phyloP scores from a whole-genome alignment of 2,888 invertebrate genomes.

The Euplagia quadripunctaria region DNA sequence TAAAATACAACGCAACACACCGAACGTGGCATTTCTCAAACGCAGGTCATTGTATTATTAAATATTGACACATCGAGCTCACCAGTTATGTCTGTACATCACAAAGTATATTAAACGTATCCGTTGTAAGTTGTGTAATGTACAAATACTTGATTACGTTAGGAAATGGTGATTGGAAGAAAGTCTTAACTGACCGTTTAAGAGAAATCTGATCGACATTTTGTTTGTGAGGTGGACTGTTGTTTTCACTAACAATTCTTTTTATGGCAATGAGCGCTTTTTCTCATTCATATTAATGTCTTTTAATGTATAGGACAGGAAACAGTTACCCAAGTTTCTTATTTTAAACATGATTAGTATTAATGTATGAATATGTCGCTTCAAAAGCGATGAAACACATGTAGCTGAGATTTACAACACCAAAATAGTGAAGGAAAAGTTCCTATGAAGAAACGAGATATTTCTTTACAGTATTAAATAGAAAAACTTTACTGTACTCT shows the following conservation, averaged over 20 bases:
- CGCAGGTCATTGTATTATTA: constrained; percentile 63
- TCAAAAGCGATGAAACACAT: too few relatives aligned
- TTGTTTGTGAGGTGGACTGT: constrained; percentile 1
- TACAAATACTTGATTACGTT: constrained; percentile 18
- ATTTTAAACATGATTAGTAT: too few relatives aligned
- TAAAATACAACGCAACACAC: constrained; percentile 23
- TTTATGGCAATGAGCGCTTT: not conserved
- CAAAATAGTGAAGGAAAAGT: too few relatives aligned
- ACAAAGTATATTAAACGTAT: constrained; percentile 12
- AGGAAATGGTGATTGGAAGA: constrained; percentile 31
- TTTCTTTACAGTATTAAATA: too few relatives aligned
- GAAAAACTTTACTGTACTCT: too few relatives aligned
- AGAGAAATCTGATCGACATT: constrained; percentile 37
- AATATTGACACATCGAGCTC: constrained; percentile 63
- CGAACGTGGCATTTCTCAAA: constrained; percentile 30
- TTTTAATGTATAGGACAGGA: not conserved
- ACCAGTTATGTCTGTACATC: constrained; percentile 20
- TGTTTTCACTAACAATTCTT: not conserved
- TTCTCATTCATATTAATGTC: not conserved
- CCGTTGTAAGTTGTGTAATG: constrained; percentile 28
- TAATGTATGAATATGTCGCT: too few relatives aligned
- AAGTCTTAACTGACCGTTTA: constrained; percentile 38
- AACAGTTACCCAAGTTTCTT: too few relatives aligned
- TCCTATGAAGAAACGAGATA: too few relatives aligned
- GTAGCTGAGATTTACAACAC: too few relatives aligned